Evolutionary conservation across 2,888 invertebrate species (phyloP), one percentile per base, ranked within the genome.

Genomic region (Scaptomyza reducta): DNA sequence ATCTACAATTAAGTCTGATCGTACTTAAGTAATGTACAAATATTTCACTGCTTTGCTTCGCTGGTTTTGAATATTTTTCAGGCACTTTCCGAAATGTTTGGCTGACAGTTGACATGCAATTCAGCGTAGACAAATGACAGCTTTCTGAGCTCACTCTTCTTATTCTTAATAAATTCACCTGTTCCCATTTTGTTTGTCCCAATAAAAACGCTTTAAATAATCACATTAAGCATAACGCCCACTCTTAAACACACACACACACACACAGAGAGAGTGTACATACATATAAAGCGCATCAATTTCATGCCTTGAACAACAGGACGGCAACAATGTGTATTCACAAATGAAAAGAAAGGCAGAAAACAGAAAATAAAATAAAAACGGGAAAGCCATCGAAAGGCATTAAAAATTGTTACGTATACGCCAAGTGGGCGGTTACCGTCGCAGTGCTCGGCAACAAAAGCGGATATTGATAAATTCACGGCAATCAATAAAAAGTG

Each of bases 401-500:
- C 85, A 87, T 87, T 87, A 83, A 84, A 83, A 82, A 73, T 72
- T 77, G 79, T 84, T 82, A 74, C 85, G 77, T 85, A 81, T 81
- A 79, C 82, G 83, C 45, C 67, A 56, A 56, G 55, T 40, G 70
- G 62, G 74, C 50, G 38, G 25, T 55, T 41, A 50, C 58, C 63
- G 72, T 68, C 72, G 79, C 50, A 70, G 54, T 70, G 55, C 77
- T 83, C 50, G 77, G 59, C 49, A 62, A 62, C 46, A 72, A 84
- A 87, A 87, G 73, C 86, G 88, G 82, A 83, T 83, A 83, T 86
- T 84, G 84, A 84, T 86, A 87, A 84, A 84, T 84, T 82, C 88
- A 66, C 74, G 77, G 77, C 84, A 84, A 87, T 87, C 84, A 84
- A 84, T 87, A 87, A 84, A 87, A 75, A 77, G 83, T 84, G 84